phyloP scores from a whole-genome alignment of 2,888 invertebrate genomes.

The Pardosa pseudoannulata region DNA sequence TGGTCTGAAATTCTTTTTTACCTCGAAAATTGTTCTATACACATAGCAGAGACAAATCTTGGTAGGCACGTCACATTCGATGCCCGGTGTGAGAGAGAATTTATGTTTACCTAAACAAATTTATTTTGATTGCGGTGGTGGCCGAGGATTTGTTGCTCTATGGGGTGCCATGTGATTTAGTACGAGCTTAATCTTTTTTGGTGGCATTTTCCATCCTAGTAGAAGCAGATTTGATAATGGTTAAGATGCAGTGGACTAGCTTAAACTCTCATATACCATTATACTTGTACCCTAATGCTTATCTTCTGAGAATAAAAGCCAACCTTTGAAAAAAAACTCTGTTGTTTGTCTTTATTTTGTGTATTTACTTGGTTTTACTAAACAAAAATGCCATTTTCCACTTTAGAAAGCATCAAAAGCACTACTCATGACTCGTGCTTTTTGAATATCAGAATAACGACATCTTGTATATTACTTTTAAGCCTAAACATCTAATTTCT shows the following conservation, averaged over 20 bases:
- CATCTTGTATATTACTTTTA: no score
- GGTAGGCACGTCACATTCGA: slow-evolving; percentile 3
- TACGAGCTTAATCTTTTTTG: slow-evolving; percentile 73
- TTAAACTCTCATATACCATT: slow-evolving; percentile 72
- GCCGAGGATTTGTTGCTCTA: slow-evolving; percentile 68
- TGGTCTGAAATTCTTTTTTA: slow-evolving; percentile 6
- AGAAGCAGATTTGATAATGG: slow-evolving; percentile 72
- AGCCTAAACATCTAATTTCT: no score
- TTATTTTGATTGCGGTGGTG: slow-evolving; percentile 50
- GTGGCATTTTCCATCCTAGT: slow-evolving; percentile 73
- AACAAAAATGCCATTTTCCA: no score
- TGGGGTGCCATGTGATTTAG: slow-evolving; percentile 72
- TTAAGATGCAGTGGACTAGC: slow-evolving; percentile 72
- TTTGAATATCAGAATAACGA: no score
- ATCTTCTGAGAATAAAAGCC: slow-evolving; percentile 72
- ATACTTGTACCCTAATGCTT: slow-evolving; percentile 73
- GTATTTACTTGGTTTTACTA: slow-evolving; percentile 8
- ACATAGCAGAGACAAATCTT: neutral
- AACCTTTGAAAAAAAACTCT: slow-evolving; percentile 68
- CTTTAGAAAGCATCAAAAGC: no score
- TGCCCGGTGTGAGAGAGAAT: slow-evolving; percentile 14
- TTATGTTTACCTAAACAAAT: slow-evolving; percentile 9
- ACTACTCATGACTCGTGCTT: no score
- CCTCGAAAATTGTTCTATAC: neutral
- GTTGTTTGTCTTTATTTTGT: slow-evolving; percentile 35